Evolutionary conservation across 2,113 vertebrate species (phyloP), one percentile per base, ranked within the genome.

Genomic region (Talpa occidentalis): DNA sequence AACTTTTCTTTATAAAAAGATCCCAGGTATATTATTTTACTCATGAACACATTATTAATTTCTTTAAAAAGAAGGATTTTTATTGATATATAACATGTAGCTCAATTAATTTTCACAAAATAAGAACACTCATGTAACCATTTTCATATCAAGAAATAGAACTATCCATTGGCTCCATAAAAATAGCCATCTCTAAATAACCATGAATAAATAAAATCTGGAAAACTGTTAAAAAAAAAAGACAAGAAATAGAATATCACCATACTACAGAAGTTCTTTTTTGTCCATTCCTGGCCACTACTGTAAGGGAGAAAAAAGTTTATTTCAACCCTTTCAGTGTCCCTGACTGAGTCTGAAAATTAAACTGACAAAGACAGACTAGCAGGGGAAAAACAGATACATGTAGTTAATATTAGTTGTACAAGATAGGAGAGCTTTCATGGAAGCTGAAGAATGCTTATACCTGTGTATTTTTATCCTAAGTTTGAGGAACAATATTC

Each of bases 21-120:
- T 21, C 19, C 35, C 35, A 17, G 17, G 28, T 67, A 42, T 72
- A 70, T 26, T 62, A 84, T 49, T 93, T 90, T 5, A 89, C 8
- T 73, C 37, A 90, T 69, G n/a, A 89, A 94, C 42, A 86, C 22
- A 76, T 93, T 69, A 47, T 19, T 76, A 40, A n/a, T 80, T 94
- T 83, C 54, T 69, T 15, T 54, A 69, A 92, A 79, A 32, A 24
- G n/a, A 52, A 89, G 22, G 22, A 90, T 77, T 72, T 8, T 86
- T 78, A 66, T 52, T 78, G 62, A 79, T 37, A 7, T 66, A 40
- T 59, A 62, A 87, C 21, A 54, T n/a, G 59, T 42, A 12, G 22
- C 17, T 60, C 8, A 54, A 32, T 64, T 66, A 66, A 60, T 70
- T 93, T 85, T 90, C 49, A 81, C 52, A 95, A 87, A 64, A 47